Evolutionary conservation across 1,140 invertebrate genomes (phyloP).

Genomic region (Araneus ventricosus): DNA sequence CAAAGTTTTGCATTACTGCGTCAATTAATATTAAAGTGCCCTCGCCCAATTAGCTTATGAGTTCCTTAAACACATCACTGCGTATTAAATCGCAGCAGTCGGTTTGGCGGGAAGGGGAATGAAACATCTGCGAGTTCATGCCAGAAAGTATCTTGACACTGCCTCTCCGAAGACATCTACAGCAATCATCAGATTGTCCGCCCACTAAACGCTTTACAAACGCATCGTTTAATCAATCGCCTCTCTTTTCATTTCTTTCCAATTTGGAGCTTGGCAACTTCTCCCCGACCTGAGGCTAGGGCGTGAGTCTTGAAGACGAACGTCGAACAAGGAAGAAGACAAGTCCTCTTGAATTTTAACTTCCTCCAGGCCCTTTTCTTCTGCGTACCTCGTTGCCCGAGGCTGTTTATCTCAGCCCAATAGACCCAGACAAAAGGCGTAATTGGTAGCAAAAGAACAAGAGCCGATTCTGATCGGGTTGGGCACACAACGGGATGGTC

Average conservation of each 20-base stretch:
- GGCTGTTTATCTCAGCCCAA: conserved; percentile 21
- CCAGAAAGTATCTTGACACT: not conserved
- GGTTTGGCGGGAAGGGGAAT: not conserved
- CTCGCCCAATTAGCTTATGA: not conserved
- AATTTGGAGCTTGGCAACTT: conserved; percentile 27
- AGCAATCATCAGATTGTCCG: conserved; percentile 51
- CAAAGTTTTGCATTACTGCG: not conserved
- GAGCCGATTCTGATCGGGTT: conserved; percentile 26
- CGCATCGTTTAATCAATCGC: conserved; percentile 65
- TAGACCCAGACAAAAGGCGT: conserved; percentile 39
- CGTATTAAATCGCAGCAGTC: not conserved
- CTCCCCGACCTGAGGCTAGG: conserved; percentile 13
- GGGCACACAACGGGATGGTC: conserved; percentile 39
- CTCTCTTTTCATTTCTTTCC: not conserved
- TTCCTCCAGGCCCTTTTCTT: conserved; percentile 4
- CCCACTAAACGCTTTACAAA: conserved; percentile 69
- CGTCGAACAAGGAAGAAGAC: conserved; percentile 36
- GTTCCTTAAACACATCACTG: not conserved
- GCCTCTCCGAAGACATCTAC: not conserved
- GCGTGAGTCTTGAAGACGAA: conserved; percentile 8
- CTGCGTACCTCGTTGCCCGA: not conserved
- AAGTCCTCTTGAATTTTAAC: conserved; percentile 17
- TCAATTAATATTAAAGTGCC: not conserved
- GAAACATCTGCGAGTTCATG: not conserved
- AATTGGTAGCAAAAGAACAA: conserved; percentile 19